Conservation (phyloP, 2,113 vertebrate species). For the Melanostigma gelatinosum region DNA sequence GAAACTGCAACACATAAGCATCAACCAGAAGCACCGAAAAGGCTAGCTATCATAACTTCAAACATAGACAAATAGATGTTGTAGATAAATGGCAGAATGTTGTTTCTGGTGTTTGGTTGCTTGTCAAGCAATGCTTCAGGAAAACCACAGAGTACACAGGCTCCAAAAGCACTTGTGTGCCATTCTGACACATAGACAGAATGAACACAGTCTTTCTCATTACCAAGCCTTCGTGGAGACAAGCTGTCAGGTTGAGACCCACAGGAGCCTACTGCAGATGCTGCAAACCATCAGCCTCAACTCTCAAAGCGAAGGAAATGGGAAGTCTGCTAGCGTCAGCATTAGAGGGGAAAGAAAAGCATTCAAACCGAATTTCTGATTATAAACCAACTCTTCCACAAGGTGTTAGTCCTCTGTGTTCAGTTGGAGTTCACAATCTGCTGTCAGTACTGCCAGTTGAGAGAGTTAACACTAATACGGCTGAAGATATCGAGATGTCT, state of each 20-base stretch:
- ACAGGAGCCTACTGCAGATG: constrained; percentile 71
- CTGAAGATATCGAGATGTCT: constrained; percentile 30
- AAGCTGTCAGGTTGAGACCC: constrained; percentile 76
- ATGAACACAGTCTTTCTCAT: constrained; percentile 77
- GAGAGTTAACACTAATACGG: constrained; percentile 39
- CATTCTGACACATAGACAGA: constrained; percentile 72
- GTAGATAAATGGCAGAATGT: constrained; percentile 41
- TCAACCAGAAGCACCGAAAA: not conserved
- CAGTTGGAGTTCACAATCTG: constrained; percentile 50
- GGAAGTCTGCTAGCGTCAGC: constrained; percentile 64
- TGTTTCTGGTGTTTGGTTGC: constrained; percentile 28
- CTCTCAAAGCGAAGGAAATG: constrained; percentile 58
- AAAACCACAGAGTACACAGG: constrained; percentile 56
- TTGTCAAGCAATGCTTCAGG: constrained; percentile 60
- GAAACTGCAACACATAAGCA: not conserved
- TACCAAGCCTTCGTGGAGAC: constrained; percentile 73
- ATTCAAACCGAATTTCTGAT: constrained; percentile 73
- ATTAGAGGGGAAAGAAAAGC: constrained; percentile 60
- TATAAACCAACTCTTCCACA: constrained; percentile 48
- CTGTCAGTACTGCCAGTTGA: constrained; percentile 39
- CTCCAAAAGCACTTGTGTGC: constrained; percentile 64
- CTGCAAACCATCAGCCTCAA: constrained; percentile 69
- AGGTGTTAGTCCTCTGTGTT: constrained; percentile 58
- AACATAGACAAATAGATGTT: constrained; percentile 29
- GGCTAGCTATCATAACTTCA: constrained; percentile 30